Percentiles rank a stretch among this genome's conserved stretches.
Evolutionary conservation across 2,113 vertebrate species (phyloP).

Genomic region (Corythoichthys haematopterus): DNA sequence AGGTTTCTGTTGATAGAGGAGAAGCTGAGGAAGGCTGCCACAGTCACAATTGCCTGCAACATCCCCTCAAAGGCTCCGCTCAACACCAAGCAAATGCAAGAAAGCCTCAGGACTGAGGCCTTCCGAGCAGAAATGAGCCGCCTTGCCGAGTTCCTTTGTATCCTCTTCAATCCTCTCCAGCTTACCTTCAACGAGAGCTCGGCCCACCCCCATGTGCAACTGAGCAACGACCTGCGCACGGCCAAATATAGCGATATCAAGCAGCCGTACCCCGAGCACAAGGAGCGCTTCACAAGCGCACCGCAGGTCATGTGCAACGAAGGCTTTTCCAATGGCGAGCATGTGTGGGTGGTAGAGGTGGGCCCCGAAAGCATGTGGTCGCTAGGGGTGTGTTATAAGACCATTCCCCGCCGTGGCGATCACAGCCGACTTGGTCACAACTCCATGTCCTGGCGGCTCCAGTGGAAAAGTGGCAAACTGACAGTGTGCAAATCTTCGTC

Average conservation of each 20-base stretch:
- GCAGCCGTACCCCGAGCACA: conserved; percentile 47
- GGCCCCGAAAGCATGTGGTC: conserved; percentile 62
- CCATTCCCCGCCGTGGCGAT: conserved; percentile 60
- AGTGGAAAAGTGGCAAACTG: conserved; percentile 70
- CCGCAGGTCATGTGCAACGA: conserved; percentile 64
- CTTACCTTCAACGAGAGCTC: conserved; percentile 61
- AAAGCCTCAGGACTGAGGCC: conserved; percentile 48
- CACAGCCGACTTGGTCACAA: conserved; percentile 68
- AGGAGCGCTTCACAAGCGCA: conserved; percentile 50
- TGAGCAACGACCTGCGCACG: conserved; percentile 61
- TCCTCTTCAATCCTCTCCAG: conserved; percentile 62
- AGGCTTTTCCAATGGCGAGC: conserved; percentile 55
- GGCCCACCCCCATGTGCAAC: conserved; percentile 48
- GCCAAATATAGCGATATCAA: conserved; percentile 51
- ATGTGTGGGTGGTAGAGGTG: conserved; percentile 67
- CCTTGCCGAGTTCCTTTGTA: conserved; percentile 50
- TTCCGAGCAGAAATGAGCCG: conserved; percentile 57
- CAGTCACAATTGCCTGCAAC: conserved; percentile 6
- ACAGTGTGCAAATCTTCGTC: conserved; percentile 57
- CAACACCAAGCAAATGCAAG: conserved; percentile 51
- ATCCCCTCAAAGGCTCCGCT: conserved; percentile 29
- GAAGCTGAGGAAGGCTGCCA: conserved; percentile 39
- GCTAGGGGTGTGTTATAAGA: conserved; percentile 62
- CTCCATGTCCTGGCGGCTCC: conserved; percentile 65
- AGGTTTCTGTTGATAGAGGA: conserved; percentile 60